phyloP scores from a whole-genome alignment of 92 coral and sea anemone species.

The Phenganax subtilis region DNA sequence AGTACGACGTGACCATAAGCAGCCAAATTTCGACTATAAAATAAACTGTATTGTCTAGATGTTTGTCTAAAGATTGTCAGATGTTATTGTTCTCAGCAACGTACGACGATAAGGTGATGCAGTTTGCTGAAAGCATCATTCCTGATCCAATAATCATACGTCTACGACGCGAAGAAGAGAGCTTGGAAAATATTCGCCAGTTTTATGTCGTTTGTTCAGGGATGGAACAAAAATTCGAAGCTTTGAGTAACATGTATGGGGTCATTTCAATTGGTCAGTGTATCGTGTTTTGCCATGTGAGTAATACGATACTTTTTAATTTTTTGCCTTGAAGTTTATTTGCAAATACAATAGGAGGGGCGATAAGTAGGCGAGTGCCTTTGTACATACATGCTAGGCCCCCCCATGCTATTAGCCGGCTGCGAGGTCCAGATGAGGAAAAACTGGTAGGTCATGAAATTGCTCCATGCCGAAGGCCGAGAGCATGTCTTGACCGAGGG shows the following conservation, averaged over 20 bases:
- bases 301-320: conserved; percentile 21
- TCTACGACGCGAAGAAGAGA: conserved; percentile 89
- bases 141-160: conserved; percentile 78
- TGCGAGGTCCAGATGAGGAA: no score
- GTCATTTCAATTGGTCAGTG: conserved; percentile 93
- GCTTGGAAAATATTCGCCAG: conserved; percentile 88
- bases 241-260: conserved; percentile 88
- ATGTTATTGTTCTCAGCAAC: conserved; percentile 89
- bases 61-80: conserved; percentile 69
- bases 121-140: conserved; percentile 74
- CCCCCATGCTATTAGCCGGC: no score
- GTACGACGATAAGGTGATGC: conserved; percentile 86
- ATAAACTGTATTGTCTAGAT: conserved; percentile 31
- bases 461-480: no score
- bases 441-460: no score
- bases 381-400: no score
- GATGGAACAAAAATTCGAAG: conserved; percentile 73
- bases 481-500: no score
- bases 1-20: no score
- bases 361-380: no score
- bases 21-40: no score
- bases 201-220: conserved; percentile 71
- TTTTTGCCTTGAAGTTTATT: no score
- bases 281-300: conserved; percentile 95
- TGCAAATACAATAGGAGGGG: no score